A percentile compares a stretch with the other conserved stretches of the same genome.
phyloP scores from a whole-genome alignment of 2,888 invertebrate species.

The Teleogryllus oceanicus region DNA sequence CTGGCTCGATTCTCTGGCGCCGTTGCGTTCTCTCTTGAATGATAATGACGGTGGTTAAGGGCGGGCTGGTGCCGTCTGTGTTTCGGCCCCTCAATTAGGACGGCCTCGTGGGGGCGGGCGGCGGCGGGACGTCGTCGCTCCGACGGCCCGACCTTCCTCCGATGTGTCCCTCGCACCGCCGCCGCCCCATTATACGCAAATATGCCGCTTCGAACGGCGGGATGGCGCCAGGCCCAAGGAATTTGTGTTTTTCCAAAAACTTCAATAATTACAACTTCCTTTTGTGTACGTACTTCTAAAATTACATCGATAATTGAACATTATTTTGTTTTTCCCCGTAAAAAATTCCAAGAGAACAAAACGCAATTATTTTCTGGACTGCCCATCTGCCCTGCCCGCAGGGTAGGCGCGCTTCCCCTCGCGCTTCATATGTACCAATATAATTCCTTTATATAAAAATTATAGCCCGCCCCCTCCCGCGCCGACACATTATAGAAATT shows the following conservation, averaged over 20 bases:
- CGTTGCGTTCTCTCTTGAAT: background rate
- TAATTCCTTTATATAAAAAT: slow-evolving; percentile 10
- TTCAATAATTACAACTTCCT: background rate
- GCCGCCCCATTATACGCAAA: background rate
- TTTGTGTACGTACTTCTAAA: background rate
- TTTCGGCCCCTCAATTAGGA: background rate
- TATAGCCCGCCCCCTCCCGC: background rate
- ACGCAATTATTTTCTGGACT: background rate
- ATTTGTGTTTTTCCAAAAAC: slow-evolving; percentile 1
- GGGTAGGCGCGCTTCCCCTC: background rate
- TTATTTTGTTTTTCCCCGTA: background rate
- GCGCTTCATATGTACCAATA: slow-evolving; percentile 8
- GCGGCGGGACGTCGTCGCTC: background rate
- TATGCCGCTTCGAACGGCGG: background rate
- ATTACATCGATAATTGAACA: background rate
- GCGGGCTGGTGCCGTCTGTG: background rate
- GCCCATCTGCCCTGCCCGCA: background rate
- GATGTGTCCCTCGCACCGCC: background rate
- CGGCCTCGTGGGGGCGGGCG: background rate
- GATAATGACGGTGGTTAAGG: background rate
- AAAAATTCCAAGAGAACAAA: slow-evolving; percentile 2
- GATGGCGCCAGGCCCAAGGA: background rate
- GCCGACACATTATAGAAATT: slow-evolving; percentile 30
- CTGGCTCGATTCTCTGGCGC: background rate
- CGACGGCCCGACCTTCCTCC: background rate